Evolutionary conservation across 2,888 invertebrate genomes (phyloP).

Genomic region (Ecliptopera silaceata): DNA sequence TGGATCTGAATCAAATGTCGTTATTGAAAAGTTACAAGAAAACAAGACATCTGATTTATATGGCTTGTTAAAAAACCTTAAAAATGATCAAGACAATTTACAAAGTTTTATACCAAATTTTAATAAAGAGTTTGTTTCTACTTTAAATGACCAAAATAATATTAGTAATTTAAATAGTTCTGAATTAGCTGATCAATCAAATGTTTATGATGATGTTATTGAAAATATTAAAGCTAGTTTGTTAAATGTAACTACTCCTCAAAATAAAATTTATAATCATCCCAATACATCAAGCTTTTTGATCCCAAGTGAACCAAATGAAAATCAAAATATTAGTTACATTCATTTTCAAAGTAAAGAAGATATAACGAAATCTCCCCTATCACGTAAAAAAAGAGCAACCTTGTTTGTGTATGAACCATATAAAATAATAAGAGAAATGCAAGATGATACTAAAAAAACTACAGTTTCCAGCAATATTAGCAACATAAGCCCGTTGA

Average conservation of each 20-base stretch:
- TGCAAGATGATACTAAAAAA: constrained; percentile 71
- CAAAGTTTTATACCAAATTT: constrained; percentile 36
- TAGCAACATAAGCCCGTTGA: constrained; percentile 70
- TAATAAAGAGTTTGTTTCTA: constrained; percentile 30
- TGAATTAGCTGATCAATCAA: constrained; percentile 46
- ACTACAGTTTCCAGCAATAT: constrained; percentile 64
- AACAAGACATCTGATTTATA: constrained; percentile 40
- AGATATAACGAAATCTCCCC: constrained; percentile 42
- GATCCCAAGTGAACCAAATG: constrained; percentile 4
- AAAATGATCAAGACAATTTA: constrained; percentile 37
- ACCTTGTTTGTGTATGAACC: constrained; percentile 73
- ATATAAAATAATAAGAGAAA: constrained; percentile 74
- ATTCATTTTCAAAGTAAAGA: constrained; percentile 47
- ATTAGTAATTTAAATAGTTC: constrained; percentile 22
- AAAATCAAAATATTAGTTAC: constrained; percentile 47
- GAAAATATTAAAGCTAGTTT: constrained; percentile 62
- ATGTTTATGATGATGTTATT: constrained; percentile 75
- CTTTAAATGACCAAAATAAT: constrained; percentile 23
- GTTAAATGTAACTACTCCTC: constrained; percentile 16
- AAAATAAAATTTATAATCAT: constrained; percentile 9
- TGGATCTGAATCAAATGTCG: constrained; percentile 31
- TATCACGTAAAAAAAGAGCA: constrained; percentile 57
- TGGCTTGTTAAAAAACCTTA: constrained; percentile 47
- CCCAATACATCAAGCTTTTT: constrained; percentile 18
- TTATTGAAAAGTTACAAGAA: constrained; percentile 28